These are phyloP conservation scores for Luperina testacea DNA, from an alignment of 2,888 invertebrate genomes.

Conservation along the genomic window DNA sequence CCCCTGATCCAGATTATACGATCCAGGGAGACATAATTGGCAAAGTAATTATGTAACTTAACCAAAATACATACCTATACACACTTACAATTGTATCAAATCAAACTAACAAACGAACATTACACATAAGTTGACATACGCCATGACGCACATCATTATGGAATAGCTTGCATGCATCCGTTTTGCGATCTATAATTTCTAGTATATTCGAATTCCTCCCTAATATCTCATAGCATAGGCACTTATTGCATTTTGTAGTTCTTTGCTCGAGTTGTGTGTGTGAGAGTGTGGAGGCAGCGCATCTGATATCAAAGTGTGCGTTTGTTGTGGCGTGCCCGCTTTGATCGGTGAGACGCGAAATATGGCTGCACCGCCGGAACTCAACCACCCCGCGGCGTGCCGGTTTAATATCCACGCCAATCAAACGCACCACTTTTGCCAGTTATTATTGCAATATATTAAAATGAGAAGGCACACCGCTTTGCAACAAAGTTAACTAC, in stretches of 20 bases:
- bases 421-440: conserved; percentile 45
- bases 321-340: conserved; percentile 72
- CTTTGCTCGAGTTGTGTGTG: conserved; percentile 33
- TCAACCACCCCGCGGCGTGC: conserved; percentile 47
- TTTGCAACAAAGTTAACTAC: neutral
- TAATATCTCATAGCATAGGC: neutral
- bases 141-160: neutral
- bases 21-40: neutral
- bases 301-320: conserved; percentile 54
- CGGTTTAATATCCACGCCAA: conserved; percentile 75
- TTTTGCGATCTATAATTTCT: neutral
- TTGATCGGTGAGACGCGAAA: conserved; percentile 83
- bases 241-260: conserved; percentile 31
- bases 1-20: neutral
- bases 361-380: conserved; percentile 80
- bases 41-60: neutral
- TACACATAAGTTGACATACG: too few species aligned
- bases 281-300: conserved; percentile 55
- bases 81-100: neutral
- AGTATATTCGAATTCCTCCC: neutral
- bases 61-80: neutral
- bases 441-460: conserved; percentile 33
- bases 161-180: neutral
- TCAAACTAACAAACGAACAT: neutral
- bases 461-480: neutral